Base-by-base conservation (phyloP, 1,140 invertebrate species). In the Ganaspis sp. region DNA sequence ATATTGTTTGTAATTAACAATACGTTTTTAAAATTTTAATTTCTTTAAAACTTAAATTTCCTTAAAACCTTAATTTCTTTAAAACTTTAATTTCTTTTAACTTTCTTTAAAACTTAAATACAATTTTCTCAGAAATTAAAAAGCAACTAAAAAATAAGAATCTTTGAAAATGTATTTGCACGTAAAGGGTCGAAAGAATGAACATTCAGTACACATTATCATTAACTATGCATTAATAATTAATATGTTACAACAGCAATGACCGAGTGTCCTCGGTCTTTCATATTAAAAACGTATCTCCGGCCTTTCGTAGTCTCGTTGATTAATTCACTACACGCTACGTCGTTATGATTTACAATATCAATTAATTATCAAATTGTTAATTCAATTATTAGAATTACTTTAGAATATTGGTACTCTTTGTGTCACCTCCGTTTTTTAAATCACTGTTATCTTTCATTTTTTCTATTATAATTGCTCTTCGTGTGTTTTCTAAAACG, bases 331-430 rank as follows among this genome's bases (percentile, higher is more conserved):
- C 88, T 90, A 90, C 84, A 83, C 84, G 75, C 89, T 91, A 90
- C 85, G 83, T 89, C 83, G 83, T 90, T 90, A 90, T 84, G 85
- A 89, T 89, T 87, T 90, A 90, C 89, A 90, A 90, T 91, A 90
- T 90, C 88, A 88, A 90, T 90, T 87, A 90, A 90, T 90, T 90
- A 91, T 90, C 89, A 90, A 91, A 90, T 91, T 89, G 89, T 90
- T 89, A 89, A 90, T 90, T 89, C 83, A 90, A 89, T 87, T 86
- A 88, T 90, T 91, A 91, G 88, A 91, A 90, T 91, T 91, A 91
- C 85, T 91, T 91, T 91, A 91, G 90, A 91, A 91, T 91, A 91
- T 91, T 90, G 89, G 89, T 91, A 91, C 88, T 91, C 72, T 81
- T 79, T 74, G 73, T 76, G 53, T 76, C 75, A 75, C 58, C 54